Evolutionary conservation across 2,797 vertebrate genomes (phyloP), one percentile per base, ranked within the genome.

Genomic region (Leuciscus waleckii): DNA sequence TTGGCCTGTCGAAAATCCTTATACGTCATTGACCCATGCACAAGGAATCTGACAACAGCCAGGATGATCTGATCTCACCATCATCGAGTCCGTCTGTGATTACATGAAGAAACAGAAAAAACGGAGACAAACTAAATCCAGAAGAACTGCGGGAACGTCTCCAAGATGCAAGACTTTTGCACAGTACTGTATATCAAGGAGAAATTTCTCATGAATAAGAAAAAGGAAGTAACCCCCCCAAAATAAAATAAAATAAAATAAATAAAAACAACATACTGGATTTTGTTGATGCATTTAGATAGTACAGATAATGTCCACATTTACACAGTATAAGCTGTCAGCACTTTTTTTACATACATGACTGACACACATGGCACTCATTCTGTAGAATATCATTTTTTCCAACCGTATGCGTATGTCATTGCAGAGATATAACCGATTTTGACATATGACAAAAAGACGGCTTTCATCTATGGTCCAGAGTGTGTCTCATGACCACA

Each of bases 381-480:
- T 17, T 39, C 35, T 51, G 8, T 41, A 65, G 63, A 84, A 78
- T 56, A 29, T 41, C 2, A 0, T 41, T 41, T 41, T 16, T 49
- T 49, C 1, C 46, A 49, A 16, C 70, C 19, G 3, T 21, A 61
- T 82, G 56, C 5, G 11, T 23, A 39, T 70, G 63, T 76, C 73
- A 49, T 7, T 78, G 65, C 32, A 67, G 63, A 23, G 81, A 86
- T 86, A 81, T 79, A 86, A 79, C 68, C 51, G 75, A 85, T 84
- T 71, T 82, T 82, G 51, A 86, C 70, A 79, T 37, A 79, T 86
- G 84, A 79, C 63, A 75, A 74, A 87, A 83, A 83, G 32, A 79
- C 80, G 35, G 7, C 75, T 89, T 82, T 89, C 79, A 88, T 88
- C 69, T 87, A 16, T 39, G n/a, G 63, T 56, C 82, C 82, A 78